phyloP scores from a whole-genome alignment of 1,140 invertebrate species.

The Nasonia vitripennis region DNA sequence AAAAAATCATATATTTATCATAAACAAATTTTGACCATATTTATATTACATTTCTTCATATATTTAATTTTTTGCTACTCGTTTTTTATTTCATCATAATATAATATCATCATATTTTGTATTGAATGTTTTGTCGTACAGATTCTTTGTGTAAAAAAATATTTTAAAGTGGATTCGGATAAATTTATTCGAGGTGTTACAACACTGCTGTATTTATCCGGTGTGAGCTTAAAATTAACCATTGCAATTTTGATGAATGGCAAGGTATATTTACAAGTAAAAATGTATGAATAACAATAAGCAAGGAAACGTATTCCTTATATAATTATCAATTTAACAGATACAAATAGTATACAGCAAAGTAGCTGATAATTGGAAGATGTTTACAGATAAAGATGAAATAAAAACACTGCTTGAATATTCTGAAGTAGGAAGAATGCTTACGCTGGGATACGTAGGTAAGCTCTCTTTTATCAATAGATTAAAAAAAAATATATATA shows the following conservation, averaged over 20 bases:
- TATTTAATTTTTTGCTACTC: background rate
- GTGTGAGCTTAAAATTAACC: background rate
- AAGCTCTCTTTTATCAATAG: too few relatives aligned
- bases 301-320: background rate
- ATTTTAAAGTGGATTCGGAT: background rate
- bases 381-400: slow-evolving; percentile 12
- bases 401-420: background rate
- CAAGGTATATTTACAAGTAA: background rate
- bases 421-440: background rate
- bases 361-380: slow-evolving; percentile 17
- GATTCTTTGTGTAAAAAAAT: background rate
- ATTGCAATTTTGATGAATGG: background rate
- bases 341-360: background rate
- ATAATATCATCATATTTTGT: background rate
- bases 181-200: background rate
- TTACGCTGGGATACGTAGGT: background rate
- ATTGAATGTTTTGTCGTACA: background rate
- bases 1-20: background rate
- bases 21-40: too few relatives aligned
- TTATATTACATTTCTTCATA: too few relatives aligned
- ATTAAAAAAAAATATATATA: too few relatives aligned
- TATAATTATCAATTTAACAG: background rate
- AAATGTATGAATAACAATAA: background rate
- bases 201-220: background rate
- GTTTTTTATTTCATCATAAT: background rate